Evolutionary conservation across 2,888 invertebrate species (phyloP).

Genomic region (Pristionchus arcanus): DNA sequence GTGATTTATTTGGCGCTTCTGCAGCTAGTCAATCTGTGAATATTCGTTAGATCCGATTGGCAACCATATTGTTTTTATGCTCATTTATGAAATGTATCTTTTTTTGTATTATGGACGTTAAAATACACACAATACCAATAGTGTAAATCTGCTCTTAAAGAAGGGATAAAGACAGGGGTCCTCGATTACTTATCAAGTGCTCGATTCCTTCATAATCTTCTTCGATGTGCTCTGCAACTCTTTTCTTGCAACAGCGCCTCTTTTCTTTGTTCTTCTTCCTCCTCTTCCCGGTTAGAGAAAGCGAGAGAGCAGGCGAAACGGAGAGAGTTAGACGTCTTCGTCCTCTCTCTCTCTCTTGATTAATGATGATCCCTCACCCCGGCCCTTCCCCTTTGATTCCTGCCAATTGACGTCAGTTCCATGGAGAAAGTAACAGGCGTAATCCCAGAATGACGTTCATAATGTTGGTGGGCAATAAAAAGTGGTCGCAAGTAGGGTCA

Average conservation of each 20-base stretch:
- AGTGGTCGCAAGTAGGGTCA: too few species aligned
- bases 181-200: too few species aligned
- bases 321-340: neutral
- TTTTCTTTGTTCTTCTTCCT: slow-evolving; percentile 1
- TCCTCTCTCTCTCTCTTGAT: neutral
- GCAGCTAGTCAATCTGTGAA: too few species aligned
- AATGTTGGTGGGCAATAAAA: neutral
- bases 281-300: neutral
- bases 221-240: neutral
- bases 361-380: slow-evolving; percentile 32
- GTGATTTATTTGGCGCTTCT: neutral
- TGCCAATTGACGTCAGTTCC: neutral
- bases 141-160: too few species aligned
- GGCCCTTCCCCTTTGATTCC: neutral
- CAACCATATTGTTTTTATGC: too few species aligned
- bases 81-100: too few species aligned
- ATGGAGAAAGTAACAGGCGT: neutral
- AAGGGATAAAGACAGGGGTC: too few species aligned
- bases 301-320: neutral
- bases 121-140: too few species aligned
- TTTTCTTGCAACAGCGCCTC: slow-evolving; percentile 11
- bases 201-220: neutral
- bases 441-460: neutral
- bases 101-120: too few species aligned
- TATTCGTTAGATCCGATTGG: too few species aligned